Evolutionary conservation across 1,140 invertebrate species (phyloP), one percentile per base, ranked within the genome.

Genomic region (Brachionus manjavacas): DNA sequence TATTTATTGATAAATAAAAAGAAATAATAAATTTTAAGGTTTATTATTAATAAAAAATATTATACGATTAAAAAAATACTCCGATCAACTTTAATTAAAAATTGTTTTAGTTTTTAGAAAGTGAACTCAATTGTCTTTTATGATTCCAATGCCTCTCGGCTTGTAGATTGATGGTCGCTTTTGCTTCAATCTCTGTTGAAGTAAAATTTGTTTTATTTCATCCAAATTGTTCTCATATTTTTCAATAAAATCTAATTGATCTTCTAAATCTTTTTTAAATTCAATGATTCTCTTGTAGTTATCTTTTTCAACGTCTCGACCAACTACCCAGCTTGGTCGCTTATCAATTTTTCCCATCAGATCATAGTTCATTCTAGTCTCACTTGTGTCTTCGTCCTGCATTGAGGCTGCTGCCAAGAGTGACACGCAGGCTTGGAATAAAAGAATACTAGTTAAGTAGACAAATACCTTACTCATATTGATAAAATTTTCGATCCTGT

Each of bases 171-270:
- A 49, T 46, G 72, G 72, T 49, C 72, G 39, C 20, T 76, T 76
- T 9, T 76, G 20, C 16, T 41, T 43, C 4, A 68, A 28, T 46
- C 7, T 46, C 31, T 76, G 72, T n/a, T 76, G 16, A 14, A 49
- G n/a, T 14, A 76, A 25, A 3, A 76, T 7, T 25, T 76, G 16
- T 14, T 49, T 46, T 28, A 76, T 49, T 46, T 76, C 72, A 31
- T 76, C 72, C 25, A 76, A 76, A 46, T 76, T 46, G 23, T 76
- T 76, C 7, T 76, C 72, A 14, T 76, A 76, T 46, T 76, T 76
- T 76, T 76, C 72, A 12, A 76, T 49, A 49, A 76, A 76, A 49
- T 76, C 72, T 6, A 76, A 49, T 76, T 76, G 72, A 49, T 76
- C 72, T 12, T 76, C 20, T 25, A 76, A 49, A 49, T 76, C 72